These are phyloP conservation scores for Corythucha ciliata DNA, from an alignment of 2,888 invertebrate species.

Conservation along the genomic window DNA sequence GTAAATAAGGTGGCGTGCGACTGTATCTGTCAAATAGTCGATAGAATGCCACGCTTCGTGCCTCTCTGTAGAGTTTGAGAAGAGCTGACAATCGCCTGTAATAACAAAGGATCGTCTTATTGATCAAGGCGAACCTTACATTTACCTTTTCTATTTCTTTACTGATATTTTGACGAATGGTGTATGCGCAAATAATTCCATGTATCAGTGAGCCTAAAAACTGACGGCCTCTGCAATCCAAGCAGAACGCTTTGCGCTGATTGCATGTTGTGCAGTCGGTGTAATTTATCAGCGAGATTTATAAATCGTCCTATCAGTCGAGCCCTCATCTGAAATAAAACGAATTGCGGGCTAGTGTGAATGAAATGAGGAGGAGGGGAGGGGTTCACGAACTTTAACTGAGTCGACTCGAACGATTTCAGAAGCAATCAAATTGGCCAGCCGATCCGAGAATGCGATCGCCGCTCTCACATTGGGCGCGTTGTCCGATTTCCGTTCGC, in stretches of 20 bases:
- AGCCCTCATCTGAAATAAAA: slow-evolving; percentile 42
- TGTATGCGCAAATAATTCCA: slow-evolving; percentile 46
- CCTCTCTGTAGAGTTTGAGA: slow-evolving; percentile 44
- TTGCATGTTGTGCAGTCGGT: slow-evolving; percentile 46
- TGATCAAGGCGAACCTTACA: not conserved
- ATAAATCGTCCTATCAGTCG: slow-evolving; percentile 47
- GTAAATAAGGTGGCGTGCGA: slow-evolving; percentile 43
- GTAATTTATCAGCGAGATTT: slow-evolving; percentile 48
- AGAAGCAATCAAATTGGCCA: slow-evolving; percentile 45
- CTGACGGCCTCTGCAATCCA: slow-evolving; percentile 47
- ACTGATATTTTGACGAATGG: slow-evolving; percentile 47
- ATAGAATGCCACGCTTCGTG: slow-evolving; percentile 42
- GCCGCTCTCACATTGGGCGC: slow-evolving; percentile 47
- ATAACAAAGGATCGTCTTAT: slow-evolving; percentile 19
- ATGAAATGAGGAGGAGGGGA: not conserved
- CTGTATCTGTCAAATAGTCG: slow-evolving; percentile 42
- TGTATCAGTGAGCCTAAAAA: slow-evolving; percentile 44
- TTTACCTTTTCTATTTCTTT: slow-evolving; percentile 26
- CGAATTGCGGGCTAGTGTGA: not conserved
- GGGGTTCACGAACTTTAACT: slow-evolving; percentile 39
- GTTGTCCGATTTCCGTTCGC: slow-evolving; percentile 44
- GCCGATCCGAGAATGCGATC: slow-evolving; percentile 47
- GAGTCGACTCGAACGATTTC: slow-evolving; percentile 44
- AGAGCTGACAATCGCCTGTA: slow-evolving; percentile 44
- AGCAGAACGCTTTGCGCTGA: slow-evolving; percentile 46